Conservation (phyloP, 2,888 invertebrate species). For the Nomada hirtipes region DNA sequence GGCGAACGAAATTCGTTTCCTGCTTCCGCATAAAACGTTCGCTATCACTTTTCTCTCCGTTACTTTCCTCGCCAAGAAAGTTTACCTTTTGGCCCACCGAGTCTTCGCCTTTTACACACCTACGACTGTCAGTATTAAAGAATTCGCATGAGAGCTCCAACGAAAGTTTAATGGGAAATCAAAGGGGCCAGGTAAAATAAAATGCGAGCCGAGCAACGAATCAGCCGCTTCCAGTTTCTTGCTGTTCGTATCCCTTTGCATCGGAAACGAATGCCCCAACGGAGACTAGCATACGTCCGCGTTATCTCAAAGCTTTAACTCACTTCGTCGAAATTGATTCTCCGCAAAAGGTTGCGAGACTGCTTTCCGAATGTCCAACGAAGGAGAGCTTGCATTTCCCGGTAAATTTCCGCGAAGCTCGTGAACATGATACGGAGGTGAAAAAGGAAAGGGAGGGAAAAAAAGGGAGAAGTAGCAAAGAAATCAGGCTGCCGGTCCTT, state of each 20-base stretch:
- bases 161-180: neutral
- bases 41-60: neutral
- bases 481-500: conserved; percentile 25
- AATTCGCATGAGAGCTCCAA: neutral
- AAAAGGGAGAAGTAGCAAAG: neutral
- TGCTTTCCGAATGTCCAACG: conserved; percentile 24
- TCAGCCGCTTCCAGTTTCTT: neutral
- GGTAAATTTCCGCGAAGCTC: no score
- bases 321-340: conserved; percentile 31
- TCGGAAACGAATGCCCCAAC: neutral
- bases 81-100: neutral
- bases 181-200: neutral
- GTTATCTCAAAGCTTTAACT: conserved; percentile 25
- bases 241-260: conserved; percentile 1
- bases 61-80: neutral
- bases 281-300: neutral
- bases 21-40: neutral
- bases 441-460: neutral
- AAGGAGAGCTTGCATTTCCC: neutral
- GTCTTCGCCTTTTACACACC: no score
- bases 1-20: neutral
- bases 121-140: neutral
- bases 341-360: conserved; percentile 22
- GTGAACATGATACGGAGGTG: no score
- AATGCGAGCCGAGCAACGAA: neutral